These are phyloP conservation scores for Pygmarrhopalites habei DNA, from an alignment of 1,140 invertebrate genomes.

Conservation along the genomic window DNA sequence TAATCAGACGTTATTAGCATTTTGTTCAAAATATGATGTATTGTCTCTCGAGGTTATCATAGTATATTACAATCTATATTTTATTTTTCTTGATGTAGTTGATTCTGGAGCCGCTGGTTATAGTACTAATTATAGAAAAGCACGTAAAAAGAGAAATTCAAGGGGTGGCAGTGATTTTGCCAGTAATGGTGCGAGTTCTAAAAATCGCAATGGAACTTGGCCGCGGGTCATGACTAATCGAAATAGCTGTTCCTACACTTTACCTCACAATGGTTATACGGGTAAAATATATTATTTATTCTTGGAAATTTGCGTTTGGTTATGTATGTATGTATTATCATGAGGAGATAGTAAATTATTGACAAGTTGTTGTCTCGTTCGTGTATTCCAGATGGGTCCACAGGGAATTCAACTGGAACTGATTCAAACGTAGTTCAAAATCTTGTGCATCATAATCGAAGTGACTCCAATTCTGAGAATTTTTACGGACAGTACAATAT, in stretches of 20 bases:
- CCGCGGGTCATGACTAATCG: slow-evolving; percentile 31
- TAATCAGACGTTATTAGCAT: too few relatives aligned
- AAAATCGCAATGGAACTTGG: slow-evolving; percentile 38
- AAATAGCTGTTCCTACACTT: slow-evolving; percentile 36
- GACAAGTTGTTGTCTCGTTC: too few relatives aligned
- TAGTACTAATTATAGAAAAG: slow-evolving; percentile 19
- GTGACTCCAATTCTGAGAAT: background rate
- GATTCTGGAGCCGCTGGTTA: slow-evolving; percentile 26
- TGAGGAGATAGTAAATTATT: too few relatives aligned
- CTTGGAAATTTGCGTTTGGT: too few relatives aligned
- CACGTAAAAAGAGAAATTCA: slow-evolving; percentile 25
- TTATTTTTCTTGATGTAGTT: too few relatives aligned
- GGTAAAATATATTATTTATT: background rate
- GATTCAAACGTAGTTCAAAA: slow-evolving; percentile 2
- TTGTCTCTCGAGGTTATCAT: too few relatives aligned
- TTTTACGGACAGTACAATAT: slow-evolving; percentile 27
- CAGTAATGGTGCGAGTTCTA: background rate
- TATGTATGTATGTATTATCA: too few relatives aligned
- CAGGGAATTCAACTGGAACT: background rate
- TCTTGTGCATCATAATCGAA: slow-evolving; percentile 3
- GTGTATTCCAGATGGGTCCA: too few relatives aligned
- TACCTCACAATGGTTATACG: slow-evolving; percentile 24
- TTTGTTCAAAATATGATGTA: too few relatives aligned
- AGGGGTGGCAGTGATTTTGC: slow-evolving; percentile 9
- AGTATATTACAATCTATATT: too few relatives aligned